Evolutionary conservation across 2,888 invertebrate species (phyloP), one percentile per base, ranked within the genome.

Genomic region (Torymus aiolomorphi): DNA sequence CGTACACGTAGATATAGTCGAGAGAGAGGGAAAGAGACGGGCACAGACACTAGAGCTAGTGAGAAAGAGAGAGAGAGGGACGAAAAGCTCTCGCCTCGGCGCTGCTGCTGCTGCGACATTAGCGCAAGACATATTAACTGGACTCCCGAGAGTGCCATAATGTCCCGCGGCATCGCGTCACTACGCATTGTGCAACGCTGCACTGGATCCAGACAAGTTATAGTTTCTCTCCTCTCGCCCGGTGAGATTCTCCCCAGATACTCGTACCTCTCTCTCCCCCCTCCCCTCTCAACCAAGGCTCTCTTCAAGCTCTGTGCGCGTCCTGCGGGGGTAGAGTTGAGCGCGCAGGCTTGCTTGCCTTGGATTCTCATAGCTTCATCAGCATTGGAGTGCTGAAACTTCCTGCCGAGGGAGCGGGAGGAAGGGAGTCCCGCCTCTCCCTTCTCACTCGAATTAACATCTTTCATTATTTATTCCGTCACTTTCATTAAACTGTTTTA

Each of bases 61-160:
- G 42, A 14, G 49, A 70, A 52, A 57, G 56, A 31, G 66, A 24
- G 54, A 20, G 73, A 20, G 78, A 42, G 72, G 59, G 72, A 12
- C 16, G 74, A 78, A 76, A 65, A 65, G 57, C 54, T 80, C 65
- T 63, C 67, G 78, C 63, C 69, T 73, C 77, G 66, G 62, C 42
- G 42, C 42, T 42, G 42, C 42, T 42, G 8, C 42, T 42, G 42
- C 42, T 42, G 75, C 49, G 73, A 81, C 81, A 81, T 81, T 81
- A 82, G 76, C 82, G 82, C 80, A 84, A 86, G 85, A 87, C 85
- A 84, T 86, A 88, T 87, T 86, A 88, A 88, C 84, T 81, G 82
- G 83, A 84, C 79, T 87, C 87, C 86, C 86, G 77, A 83, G 87
- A 85, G 87, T 84, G 81, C 83, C 83, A 82, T 87, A 87, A 87